Base-by-base conservation (phyloP, 2,797 vertebrate species). In the Chromobotia macracanthus region DNA sequence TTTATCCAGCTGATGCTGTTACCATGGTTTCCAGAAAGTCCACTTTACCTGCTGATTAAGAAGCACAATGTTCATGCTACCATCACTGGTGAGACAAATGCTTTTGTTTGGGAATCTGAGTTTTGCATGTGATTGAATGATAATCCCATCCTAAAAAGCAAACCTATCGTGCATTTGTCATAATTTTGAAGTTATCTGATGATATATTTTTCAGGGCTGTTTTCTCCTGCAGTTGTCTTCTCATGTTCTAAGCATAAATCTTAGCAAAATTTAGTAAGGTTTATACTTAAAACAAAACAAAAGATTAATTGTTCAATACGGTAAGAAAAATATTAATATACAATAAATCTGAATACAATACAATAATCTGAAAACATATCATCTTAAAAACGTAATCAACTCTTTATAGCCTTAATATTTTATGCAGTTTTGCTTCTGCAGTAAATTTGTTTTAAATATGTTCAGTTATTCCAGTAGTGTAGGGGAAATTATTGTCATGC, bases 21-120 rank as follows among this genome's bases (percentile, higher is more conserved):
- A 85, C 95, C 92, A 66, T 96, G 95, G 94, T 97, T 97, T 85
- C 95, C 95, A 0, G 96, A 97, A 89, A 97, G 96, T 79, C 96
- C 96, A 0, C 91, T 95, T 16, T 97, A 96, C 87, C 90, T 97
- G 83, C 91, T 97, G 81, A 97, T 97, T 61, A 95, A 97, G 87
- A 96, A 94, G 84, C 92, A 93, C 0, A 93, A 97, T 0, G 0
- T 96, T 84, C 92, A 89, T 0, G 93, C 93, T 58, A 94, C 96
- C 51, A 94, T 95, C 23, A 91, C 90, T 84, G 96, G 96, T 97
- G 65, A 91, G 92, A 75, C n/a, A 73, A 46, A 63, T 68, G 23
- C 46, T 44, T 53, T 66, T 1, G 4, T 4, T 28, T 28, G 5
- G 7, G 41, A 70, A 51, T 18, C 10, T 19, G 12, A 71, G 19